Percentiles rank a stretch among this genome's conserved stretches.
Evolutionary conservation across 2,113 vertebrate species (phyloP).

Genomic region (Sprattus sprattus): DNA sequence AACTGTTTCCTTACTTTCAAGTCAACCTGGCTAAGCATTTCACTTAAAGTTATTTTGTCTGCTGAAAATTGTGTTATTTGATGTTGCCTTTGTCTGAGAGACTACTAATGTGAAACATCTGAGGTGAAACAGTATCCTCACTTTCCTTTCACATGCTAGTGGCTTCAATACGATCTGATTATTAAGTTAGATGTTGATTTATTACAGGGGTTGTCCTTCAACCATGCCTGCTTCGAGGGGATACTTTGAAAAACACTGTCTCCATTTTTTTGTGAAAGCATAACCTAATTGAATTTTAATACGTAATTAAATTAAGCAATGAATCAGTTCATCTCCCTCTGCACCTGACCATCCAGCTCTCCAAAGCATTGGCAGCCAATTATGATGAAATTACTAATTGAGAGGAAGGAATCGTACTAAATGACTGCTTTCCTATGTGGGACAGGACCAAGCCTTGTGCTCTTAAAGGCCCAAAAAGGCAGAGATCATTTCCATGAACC

Average conservation of each 20-base stretch:
- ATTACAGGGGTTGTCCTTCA: slow-evolving; percentile 70
- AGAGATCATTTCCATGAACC: neutral
- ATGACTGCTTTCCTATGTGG: slow-evolving; percentile 47
- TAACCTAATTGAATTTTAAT: slow-evolving; percentile 80
- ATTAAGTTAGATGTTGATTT: slow-evolving; percentile 61
- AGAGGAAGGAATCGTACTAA: slow-evolving; percentile 65
- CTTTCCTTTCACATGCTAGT: slow-evolving; percentile 41
- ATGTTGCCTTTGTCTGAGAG: slow-evolving; percentile 14
- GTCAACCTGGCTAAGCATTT: neutral
- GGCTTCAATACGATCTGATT: slow-evolving; percentile 50
- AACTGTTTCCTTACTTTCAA: slow-evolving; percentile 14
- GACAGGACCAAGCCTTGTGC: neutral
- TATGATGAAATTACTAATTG: slow-evolving; percentile 78
- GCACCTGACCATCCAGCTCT: slow-evolving; percentile 72
- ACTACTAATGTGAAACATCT: slow-evolving; percentile 17
- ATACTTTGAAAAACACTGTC: slow-evolving; percentile 70
- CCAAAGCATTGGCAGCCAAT: slow-evolving; percentile 72
- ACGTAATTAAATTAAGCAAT: slow-evolving; percentile 80
- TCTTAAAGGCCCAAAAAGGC: neutral
- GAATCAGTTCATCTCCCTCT: slow-evolving; percentile 76
- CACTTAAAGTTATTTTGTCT: slow-evolving; percentile 29
- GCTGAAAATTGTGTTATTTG: slow-evolving; percentile 30
- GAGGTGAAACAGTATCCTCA: slow-evolving; percentile 25
- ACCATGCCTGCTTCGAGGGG: slow-evolving; percentile 62
- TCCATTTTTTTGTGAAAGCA: slow-evolving; percentile 71